Evolutionary conservation across 2,888 invertebrate genomes (phyloP), one percentile per base, ranked within the genome.

Genomic region (Leucoptera coffeella): DNA sequence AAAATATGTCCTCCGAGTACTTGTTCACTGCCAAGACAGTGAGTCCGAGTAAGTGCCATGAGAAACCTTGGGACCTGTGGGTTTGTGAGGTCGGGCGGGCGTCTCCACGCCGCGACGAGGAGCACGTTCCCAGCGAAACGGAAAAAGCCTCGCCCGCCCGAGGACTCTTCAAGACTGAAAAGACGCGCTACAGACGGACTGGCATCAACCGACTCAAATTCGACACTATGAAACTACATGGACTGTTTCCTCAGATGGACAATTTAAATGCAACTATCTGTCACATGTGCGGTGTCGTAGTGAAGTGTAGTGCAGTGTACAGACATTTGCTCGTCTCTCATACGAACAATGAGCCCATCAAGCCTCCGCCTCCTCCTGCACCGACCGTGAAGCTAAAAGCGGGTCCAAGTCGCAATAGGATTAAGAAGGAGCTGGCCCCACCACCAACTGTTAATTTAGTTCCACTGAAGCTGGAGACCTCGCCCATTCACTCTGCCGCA

Each of bases 281-380:
- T 57, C 82, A 83, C 54, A 73, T 80, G 50, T 88, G 88, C 53
- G 80, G 79, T 36, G 77, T 80, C 37, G 78, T 82, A 46, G 78
- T 87, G 40, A 86, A 86, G 60, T 84, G 85, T 40, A 82, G 84
- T 51, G 86, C 85, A 26, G 77, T 84, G 27, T 78, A 78, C 42
- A 75, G 79, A 47, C 88, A 88, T 53, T 75, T 86, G 56, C 73
- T 76, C 39, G 69, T 71, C 41, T 67, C 73, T 32, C 77, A 78
- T 47, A 49, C 54, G 3, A 50, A 49, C 29, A 35, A 47, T 14
- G 67, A 62, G 32, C 59, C 65, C 11, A 50, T 65, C 15, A 50
- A 59, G 30, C 71, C 69, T 20, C 71, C 72, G 17, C 69, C 72
- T 26, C 62, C 61, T 12, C 58, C 65, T 5, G 50, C 50, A 19